These are phyloP conservation scores for Pelodiscus sinensis DNA, from an alignment of 2,113 vertebrate species.

Conservation along the genomic window DNA sequence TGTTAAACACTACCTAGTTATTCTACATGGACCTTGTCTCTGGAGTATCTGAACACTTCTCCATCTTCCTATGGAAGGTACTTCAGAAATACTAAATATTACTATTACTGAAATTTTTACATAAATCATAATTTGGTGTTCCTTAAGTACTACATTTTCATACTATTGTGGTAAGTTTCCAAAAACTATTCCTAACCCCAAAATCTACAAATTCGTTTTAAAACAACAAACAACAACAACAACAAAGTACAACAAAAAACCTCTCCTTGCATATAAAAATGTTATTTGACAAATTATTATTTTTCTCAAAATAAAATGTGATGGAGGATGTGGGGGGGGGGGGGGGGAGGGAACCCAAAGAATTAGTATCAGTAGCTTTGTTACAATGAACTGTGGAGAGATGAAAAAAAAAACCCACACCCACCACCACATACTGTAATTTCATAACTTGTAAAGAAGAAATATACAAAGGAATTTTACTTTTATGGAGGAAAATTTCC, in stretches of 20 bases:
- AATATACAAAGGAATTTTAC: not conserved
- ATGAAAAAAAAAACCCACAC: no score
- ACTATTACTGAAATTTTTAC: not conserved
- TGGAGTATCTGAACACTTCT: not conserved
- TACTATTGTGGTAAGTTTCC: not conserved
- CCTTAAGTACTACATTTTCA: not conserved
- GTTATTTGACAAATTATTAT: no score
- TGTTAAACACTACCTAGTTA: no score
- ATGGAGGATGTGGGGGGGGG: no score
- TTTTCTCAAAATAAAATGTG: no score
- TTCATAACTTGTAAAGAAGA: not conserved
- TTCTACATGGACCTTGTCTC: no score
- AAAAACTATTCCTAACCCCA: not conserved
- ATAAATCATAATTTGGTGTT: not conserved
- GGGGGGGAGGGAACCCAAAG: no score
- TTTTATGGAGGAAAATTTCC: not conserved
- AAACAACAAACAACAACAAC: not conserved
- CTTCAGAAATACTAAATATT: not conserved
- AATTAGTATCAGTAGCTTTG: not conserved
- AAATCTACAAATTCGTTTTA: not conserved
- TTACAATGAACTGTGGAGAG: not conserved
- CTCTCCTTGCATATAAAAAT: not conserved
- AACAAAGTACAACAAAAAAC: not conserved
- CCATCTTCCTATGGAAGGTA: not conserved
- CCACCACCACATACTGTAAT: not conserved